phyloP scores from a whole-genome alignment of 1,140 invertebrate species.

The Orchestia grillus region DNA sequence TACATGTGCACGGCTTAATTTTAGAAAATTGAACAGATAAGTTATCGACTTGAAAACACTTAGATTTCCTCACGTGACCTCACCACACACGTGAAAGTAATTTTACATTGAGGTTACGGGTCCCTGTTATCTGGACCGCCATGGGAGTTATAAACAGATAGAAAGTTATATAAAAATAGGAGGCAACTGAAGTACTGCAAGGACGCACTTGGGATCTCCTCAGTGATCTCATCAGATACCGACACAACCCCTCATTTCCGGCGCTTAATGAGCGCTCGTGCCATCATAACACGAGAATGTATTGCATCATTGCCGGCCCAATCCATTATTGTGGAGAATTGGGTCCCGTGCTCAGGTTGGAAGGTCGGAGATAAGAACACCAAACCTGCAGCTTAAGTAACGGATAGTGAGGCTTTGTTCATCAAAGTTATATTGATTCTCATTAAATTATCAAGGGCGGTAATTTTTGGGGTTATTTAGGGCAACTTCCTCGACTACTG shows the following conservation, averaged over 20 bases:
- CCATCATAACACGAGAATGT: not conserved
- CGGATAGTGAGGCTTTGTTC: not conserved
- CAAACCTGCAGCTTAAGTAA: not conserved
- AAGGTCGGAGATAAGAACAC: not conserved
- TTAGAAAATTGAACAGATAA: not conserved
- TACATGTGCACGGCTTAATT: not conserved
- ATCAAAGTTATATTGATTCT: not conserved
- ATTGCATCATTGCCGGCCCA: not conserved
- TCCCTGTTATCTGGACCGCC: not conserved
- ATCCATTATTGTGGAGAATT: constrained; percentile 27
- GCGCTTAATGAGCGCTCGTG: not conserved
- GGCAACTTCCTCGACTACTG: not conserved
- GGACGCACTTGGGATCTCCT: not conserved
- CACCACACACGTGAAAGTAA: not conserved
- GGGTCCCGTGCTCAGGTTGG: not conserved
- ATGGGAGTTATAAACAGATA: not conserved
- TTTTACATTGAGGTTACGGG: not conserved
- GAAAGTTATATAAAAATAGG: not conserved
- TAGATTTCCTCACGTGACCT: not conserved
- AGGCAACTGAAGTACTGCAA: not conserved
- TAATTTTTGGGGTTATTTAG: not conserved
- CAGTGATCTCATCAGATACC: not conserved
- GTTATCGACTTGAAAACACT: too few relatives aligned
- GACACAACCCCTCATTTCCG: constrained; percentile 23
- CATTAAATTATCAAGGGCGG: not conserved